These are phyloP conservation scores for Cichlasoma orientale DNA, from an alignment of 2,797 vertebrate species.

Conservation along the genomic window DNA sequence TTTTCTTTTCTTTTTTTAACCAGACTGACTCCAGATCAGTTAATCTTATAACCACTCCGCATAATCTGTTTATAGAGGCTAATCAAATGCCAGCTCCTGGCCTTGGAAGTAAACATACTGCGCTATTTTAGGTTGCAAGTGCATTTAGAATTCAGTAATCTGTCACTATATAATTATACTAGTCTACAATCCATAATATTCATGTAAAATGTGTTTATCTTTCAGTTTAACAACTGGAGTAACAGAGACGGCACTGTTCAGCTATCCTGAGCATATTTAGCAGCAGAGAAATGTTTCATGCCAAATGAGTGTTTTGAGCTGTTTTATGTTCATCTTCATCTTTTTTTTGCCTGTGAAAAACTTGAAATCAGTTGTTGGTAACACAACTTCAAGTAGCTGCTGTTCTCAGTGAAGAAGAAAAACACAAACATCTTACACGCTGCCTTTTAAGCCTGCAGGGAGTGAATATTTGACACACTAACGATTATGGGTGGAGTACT, in stretches of 20 bases:
- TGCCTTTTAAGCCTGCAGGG: conserved; percentile 29
- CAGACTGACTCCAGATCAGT: too few species aligned
- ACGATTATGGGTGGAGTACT: conserved; percentile 17
- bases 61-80: too few species aligned
- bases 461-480: conserved; percentile 13
- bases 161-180: too few species aligned
- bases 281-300: background rate
- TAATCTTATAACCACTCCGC: too few species aligned
- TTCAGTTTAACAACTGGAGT: background rate
- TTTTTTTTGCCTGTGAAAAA: background rate
- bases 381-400: conserved; percentile 29
- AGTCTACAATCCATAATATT: background rate
- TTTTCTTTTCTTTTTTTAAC: too few species aligned
- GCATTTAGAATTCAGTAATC: background rate
- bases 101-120: background rate
- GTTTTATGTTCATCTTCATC: conserved; percentile 16
- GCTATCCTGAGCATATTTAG: background rate
- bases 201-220: background rate
- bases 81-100: too few species aligned
- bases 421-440: conserved; percentile 27
- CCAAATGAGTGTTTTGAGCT: conserved; percentile 2
- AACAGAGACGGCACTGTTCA: background rate
- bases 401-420: conserved; percentile 30
- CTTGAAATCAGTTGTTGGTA: conserved; percentile 5
- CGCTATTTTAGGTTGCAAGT: background rate